Evolutionary conservation across 2,888 invertebrate species (phyloP).

Genomic region (Pandemis heparana): DNA sequence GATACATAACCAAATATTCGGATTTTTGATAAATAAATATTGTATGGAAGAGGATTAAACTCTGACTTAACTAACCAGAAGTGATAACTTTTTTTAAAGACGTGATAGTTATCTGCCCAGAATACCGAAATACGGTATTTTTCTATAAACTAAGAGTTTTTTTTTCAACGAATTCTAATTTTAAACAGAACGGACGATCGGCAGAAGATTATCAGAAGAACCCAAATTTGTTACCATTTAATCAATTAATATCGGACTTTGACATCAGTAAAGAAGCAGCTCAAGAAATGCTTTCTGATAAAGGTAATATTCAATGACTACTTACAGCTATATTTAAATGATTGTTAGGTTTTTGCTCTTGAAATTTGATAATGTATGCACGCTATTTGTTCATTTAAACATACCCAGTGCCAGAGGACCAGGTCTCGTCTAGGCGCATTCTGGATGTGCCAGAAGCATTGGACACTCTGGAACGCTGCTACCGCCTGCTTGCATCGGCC

Average conservation of each 20-base stretch:
- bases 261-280: constrained; percentile 89
- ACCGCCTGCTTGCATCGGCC: constrained; percentile 88
- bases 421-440: constrained; percentile 90
- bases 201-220: constrained; percentile 92
- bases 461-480: constrained; percentile 91
- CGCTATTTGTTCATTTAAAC: constrained; percentile 39
- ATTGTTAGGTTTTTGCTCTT: not conserved
- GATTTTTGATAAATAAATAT: too few species aligned
- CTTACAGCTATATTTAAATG: too few species aligned
- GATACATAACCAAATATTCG: too few species aligned
- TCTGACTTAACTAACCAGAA: too few species aligned
- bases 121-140: too few species aligned
- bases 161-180: constrained; percentile 8
- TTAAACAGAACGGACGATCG: constrained; percentile 89
- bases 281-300: constrained; percentile 90
- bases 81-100: too few species aligned
- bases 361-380: constrained; percentile 14
- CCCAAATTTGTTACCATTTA: constrained; percentile 88
- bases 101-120: too few species aligned
- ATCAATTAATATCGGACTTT: constrained; percentile 88
- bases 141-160: not conserved
- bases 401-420: constrained; percentile 89
- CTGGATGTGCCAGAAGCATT: constrained; percentile 89
- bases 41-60: too few species aligned
- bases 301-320: constrained; percentile 85